Percentiles rank a stretch among this genome's conserved stretches.
phyloP scores from a whole-genome alignment of 2,113 vertebrate species.

The Physeter macrocephalus region DNA sequence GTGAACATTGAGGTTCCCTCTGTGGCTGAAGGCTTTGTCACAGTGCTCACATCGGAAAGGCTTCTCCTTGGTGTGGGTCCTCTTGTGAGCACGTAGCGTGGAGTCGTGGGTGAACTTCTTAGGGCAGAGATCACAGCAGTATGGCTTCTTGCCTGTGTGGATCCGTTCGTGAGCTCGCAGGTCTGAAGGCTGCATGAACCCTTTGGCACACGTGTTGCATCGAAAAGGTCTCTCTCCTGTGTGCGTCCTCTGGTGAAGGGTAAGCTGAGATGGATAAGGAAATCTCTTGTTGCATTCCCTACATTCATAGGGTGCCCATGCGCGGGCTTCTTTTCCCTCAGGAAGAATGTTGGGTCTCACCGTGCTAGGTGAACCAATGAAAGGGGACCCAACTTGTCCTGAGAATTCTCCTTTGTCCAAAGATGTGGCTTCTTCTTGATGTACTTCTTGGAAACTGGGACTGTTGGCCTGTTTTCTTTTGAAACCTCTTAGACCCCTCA shows the following conservation, averaged over 20 bases:
- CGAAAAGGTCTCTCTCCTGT: neutral
- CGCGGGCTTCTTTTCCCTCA: neutral
- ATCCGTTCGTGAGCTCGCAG: neutral
- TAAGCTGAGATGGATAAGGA: neutral
- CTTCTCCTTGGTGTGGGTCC: neutral
- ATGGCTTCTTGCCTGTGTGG: neutral
- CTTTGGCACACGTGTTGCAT: neutral
- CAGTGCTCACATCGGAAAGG: neutral
- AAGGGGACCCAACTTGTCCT: neutral
- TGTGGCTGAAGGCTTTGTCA: neutral
- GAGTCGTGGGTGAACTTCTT: neutral
- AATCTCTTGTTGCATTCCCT: neutral
- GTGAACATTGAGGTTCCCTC: neutral
- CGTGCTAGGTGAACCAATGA: fast-evolving
- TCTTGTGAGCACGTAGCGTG: neutral
- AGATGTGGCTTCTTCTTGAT: neutral
- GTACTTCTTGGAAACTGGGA: neutral
- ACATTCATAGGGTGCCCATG: neutral
- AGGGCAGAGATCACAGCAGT: neutral
- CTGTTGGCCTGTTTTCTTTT: fast-evolving
- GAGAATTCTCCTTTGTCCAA: neutral
- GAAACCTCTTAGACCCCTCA: neutral
- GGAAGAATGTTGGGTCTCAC: neutral
- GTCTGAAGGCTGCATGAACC: fast-evolving
- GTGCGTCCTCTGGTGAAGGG: neutral